phyloP scores from a whole-genome alignment of 2,797 vertebrate genomes.

The Tragopan temminckii region DNA sequence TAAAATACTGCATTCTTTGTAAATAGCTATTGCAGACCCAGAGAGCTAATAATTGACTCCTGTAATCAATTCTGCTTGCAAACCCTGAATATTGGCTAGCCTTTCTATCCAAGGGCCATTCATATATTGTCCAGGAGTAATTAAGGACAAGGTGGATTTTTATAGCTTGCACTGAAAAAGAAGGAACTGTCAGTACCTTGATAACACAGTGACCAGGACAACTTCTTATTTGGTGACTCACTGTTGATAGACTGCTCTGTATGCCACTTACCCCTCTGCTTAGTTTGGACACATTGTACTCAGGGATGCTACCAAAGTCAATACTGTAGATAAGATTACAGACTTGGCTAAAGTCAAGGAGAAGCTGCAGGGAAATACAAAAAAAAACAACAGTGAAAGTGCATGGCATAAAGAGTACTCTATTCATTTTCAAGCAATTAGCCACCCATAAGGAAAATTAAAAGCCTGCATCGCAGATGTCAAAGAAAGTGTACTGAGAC shows the following conservation, averaged over 20 bases:
- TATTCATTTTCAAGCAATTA: conserved; percentile 35
- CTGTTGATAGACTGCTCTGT: background rate
- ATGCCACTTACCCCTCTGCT: background rate
- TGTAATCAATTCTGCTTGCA: background rate
- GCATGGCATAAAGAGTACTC: background rate
- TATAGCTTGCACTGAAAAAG: background rate
- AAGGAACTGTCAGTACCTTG: background rate
- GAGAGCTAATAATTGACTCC: background rate
- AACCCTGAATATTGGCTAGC: background rate
- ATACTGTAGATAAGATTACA: background rate
- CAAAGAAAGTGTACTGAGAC: background rate
- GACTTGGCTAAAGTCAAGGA: background rate
- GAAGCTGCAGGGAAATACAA: background rate
- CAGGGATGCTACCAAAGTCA: conserved; percentile 26
- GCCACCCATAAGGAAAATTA: background rate
- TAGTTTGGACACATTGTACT: conserved; percentile 39
- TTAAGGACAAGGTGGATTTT: background rate
- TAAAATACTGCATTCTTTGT: background rate
- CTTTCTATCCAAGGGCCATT: background rate
- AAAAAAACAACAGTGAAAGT: background rate
- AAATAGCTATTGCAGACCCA: background rate
- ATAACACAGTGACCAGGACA: background rate
- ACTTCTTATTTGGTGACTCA: background rate
- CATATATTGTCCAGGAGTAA: background rate
- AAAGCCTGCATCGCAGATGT: background rate